phyloP scores from a whole-genome alignment of 2,888 invertebrate species.

The Conomelus anceps region DNA sequence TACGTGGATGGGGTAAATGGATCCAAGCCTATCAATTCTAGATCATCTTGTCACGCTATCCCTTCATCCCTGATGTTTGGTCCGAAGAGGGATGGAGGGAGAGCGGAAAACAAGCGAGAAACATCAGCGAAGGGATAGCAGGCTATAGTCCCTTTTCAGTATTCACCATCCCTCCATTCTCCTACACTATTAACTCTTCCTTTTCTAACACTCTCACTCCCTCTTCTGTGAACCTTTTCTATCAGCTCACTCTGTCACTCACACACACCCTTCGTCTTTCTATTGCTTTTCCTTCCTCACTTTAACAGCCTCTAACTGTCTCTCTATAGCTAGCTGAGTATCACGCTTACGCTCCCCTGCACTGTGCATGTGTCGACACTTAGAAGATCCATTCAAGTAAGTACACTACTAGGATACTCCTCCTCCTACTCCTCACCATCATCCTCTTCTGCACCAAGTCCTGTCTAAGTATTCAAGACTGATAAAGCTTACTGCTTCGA shows the following conservation, averaged over 20 bases:
- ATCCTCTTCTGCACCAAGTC: neutral
- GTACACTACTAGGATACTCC: no score
- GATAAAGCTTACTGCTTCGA: neutral
- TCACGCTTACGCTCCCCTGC: no score
- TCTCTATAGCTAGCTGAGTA: no score
- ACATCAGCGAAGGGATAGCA: neutral
- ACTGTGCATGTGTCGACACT: no score
- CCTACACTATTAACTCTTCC: neutral
- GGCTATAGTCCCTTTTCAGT: neutral
- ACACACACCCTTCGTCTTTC: no score
- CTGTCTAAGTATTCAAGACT: neutral
- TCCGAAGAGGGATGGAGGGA: neutral
- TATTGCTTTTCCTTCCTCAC: no score
- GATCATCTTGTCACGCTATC: constrained; percentile 31
- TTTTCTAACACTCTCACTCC: no score
- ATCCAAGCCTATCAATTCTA: constrained; percentile 22
- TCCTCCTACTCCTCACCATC: no score
- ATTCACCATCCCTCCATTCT: neutral
- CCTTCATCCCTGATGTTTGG: constrained; percentile 26
- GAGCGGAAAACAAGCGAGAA: neutral
- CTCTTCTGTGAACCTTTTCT: no score
- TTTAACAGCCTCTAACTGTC: no score
- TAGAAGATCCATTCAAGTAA: no score
- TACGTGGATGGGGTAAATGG: neutral
- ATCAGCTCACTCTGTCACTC: no score